Evolutionary conservation across 2,888 invertebrate species (phyloP), one percentile per base, ranked within the genome.

Genomic region (Euplexia lucipara): DNA sequence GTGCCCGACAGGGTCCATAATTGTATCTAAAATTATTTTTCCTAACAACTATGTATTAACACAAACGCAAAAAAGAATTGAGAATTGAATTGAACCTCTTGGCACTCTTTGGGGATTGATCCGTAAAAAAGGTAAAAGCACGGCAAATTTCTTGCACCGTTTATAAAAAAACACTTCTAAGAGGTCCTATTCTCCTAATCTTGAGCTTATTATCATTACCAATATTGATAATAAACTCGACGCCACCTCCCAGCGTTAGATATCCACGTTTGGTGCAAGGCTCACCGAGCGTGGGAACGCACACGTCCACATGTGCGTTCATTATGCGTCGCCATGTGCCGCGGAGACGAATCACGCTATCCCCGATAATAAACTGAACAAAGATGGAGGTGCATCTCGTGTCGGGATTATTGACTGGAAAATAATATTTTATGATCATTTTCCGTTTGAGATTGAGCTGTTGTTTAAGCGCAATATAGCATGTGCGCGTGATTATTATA

Each of bases 281-380:
- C 16, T 2, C 26, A 16, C 8, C 39, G 54, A 60, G 39, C 73
- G 73, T 74, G 73, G 72, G 73, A 77, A 37, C 52, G 71, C 18
- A 37, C 47, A 8, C 39, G 18, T 14, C 32, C 75, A 71, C 79
- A 81, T 75, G 75, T 81, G 81, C 72, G 57, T 18, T 41, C 68
- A 78, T 69, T 71, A 78, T 71, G 79, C 78, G 68, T 14, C 58
- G 64, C 54, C 79, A 78, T 78, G 79, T 79, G 79, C 61, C 47
- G 20, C 42, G 42, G 32, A 52, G 22, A 14, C 41, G 34, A 22
- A 51, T 44, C 42, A 42, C 56, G 44, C 18, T 37, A 51, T 54
- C 16, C 14, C 20, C 22, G 32, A 56, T 34, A 22, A 51, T 58
- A 20, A 39, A 34, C 47, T 41, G 26, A 10, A 56, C 47, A 39